Conservation (phyloP, 2,113 vertebrate species). For the Misgurnus mizolepis region DNA sequence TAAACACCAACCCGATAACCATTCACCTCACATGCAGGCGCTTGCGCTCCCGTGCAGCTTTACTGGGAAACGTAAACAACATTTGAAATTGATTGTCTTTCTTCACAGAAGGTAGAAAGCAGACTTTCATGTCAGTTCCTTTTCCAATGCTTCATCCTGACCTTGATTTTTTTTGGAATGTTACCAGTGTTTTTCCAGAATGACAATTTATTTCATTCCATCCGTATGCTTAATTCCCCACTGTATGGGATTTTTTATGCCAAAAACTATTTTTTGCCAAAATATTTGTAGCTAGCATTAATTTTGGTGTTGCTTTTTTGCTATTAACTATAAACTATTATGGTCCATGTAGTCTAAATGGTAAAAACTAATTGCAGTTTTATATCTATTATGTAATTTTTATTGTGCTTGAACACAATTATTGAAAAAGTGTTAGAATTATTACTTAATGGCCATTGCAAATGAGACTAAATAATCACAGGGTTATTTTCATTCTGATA, state of each 20-base stretch:
- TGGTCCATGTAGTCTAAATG: neutral
- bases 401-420: constrained; percentile 17
- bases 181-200: constrained; percentile 52
- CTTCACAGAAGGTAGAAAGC: constrained; percentile 38
- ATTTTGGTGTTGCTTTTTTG: neutral
- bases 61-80: constrained; percentile 19
- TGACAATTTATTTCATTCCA: constrained; percentile 57
- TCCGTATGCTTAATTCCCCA: constrained; percentile 23
- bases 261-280: neutral
- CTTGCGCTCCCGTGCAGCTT: constrained; percentile 16
- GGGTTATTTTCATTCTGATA: neutral
- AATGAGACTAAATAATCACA: neutral
- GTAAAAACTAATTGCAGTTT: neutral
- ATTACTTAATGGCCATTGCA: constrained; percentile 13
- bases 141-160: constrained; percentile 54
- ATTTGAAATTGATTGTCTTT: constrained; percentile 2
- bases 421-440: neutral
- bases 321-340: no score
- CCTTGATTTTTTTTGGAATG: constrained; percentile 56
- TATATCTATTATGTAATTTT: neutral
- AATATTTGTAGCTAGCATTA: neutral
- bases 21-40: neutral
- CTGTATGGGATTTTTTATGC: no score
- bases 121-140: constrained; percentile 39
- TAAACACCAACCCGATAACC: neutral